phyloP scores from a whole-genome alignment of 2,888 invertebrate genomes.

The Mythimna impura region DNA sequence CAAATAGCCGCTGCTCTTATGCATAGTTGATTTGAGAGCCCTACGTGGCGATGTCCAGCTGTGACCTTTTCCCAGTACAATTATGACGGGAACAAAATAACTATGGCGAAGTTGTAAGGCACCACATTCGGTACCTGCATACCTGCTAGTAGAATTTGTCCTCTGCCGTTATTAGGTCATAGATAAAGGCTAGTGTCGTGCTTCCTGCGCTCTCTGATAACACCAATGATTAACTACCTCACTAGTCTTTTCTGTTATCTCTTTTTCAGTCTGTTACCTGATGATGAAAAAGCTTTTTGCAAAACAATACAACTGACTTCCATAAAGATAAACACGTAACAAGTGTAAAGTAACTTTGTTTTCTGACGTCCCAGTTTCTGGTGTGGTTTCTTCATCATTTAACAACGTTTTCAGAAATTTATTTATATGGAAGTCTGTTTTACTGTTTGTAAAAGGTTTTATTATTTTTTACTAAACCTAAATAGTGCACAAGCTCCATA shows the following conservation, averaged over 20 bases:
- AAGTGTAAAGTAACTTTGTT: too few species aligned
- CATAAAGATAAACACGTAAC: too few species aligned
- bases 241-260: neutral
- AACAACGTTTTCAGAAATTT: too few species aligned
- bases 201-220: constrained; percentile 7
- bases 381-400: too few species aligned
- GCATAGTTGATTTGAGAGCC: constrained; percentile 34
- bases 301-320: too few species aligned
- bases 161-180: constrained; percentile 15
- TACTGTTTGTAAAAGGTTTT: too few species aligned
- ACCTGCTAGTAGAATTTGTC: neutral
- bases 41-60: constrained; percentile 26
- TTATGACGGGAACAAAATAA: neutral
- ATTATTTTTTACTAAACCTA: too few species aligned
- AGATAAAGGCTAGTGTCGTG: constrained; percentile 19
- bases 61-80: constrained; percentile 21
- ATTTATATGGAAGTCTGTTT: too few species aligned
- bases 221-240: constrained; percentile 4
- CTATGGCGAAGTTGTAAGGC: neutral
- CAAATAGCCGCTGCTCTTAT: constrained; percentile 49
- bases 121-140: neutral
- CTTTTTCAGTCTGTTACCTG: neutral
- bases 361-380: too few species aligned
- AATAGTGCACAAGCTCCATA: too few species aligned
- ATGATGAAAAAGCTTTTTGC: neutral